Evolutionary conservation across 2,797 vertebrate species (phyloP).

Genomic region (Rousettus madagascariensis): DNA sequence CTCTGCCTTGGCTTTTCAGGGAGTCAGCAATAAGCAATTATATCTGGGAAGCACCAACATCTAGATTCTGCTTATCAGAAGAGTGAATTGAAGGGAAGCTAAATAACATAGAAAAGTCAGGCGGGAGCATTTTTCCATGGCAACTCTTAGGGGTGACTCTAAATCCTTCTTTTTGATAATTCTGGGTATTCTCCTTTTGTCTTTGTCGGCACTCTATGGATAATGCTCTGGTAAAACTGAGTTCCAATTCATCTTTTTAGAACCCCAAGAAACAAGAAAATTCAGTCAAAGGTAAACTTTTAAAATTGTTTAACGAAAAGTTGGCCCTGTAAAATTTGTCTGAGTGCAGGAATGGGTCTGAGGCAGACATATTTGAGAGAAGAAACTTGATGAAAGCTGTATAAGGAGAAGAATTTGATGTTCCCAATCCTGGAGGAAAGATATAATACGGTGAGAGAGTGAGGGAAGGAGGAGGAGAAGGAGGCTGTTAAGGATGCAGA

Average conservation of each 20-base stretch:
- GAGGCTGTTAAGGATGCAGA: not conserved
- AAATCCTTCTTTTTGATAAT: not conserved
- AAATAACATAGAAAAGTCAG: not conserved
- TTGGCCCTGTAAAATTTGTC: not conserved
- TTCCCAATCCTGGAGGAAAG: not conserved
- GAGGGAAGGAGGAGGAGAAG: not conserved
- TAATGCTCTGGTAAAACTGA: not conserved
- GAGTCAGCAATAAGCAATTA: conserved; percentile 48
- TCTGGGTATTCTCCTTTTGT: not conserved
- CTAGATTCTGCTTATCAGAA: conserved; percentile 44
- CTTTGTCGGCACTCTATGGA: not conserved
- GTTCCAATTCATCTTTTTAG: not conserved
- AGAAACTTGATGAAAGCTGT: not conserved
- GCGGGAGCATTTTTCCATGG: not conserved
- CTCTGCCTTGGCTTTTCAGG: conserved; percentile 39
- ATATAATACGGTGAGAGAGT: not conserved
- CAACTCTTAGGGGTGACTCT: not conserved
- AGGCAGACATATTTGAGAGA: not conserved
- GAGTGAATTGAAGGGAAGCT: not conserved
- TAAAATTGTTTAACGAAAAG: not conserved
- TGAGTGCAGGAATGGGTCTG: not conserved
- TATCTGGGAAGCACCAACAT: conserved; percentile 26
- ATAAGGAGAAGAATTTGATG: not conserved
- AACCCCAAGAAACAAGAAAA: not conserved
- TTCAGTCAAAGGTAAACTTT: not conserved